Percentiles rank a stretch among this genome's conserved stretches.
These are phyloP conservation scores for Hydra vulgaris DNA, from an alignment of 30 jellyfish, hydroid and myxozoan species.

Conservation along the genomic window DNA sequence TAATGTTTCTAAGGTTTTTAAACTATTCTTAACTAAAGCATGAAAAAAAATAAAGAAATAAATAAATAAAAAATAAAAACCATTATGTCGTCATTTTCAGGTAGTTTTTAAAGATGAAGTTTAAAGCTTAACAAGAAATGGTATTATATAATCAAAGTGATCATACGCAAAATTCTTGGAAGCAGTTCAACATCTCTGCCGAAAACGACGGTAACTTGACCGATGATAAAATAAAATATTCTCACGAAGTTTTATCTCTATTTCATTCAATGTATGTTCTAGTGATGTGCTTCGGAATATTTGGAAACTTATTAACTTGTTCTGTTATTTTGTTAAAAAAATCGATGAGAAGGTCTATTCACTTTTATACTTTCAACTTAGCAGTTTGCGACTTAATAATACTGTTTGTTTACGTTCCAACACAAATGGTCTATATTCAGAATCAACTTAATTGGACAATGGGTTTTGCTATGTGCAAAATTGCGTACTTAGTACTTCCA, in stretches of 20 bases:
- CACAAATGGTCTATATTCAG: constrained; percentile 63
- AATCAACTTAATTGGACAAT: constrained; percentile 60
- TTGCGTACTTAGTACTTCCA: constrained; percentile 42
- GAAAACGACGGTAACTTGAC: too few relatives aligned
- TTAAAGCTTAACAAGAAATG: neutral
- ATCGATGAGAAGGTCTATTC: constrained; percentile 83
- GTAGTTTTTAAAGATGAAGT: neutral
- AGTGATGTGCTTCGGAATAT: constrained; percentile 49
- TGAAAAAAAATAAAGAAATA: too few relatives aligned
- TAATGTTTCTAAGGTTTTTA: too few relatives aligned
- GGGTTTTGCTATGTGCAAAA: constrained; percentile 74
- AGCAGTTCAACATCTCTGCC: too few relatives aligned
- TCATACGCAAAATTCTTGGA: too few relatives aligned
- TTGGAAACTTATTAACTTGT: constrained; percentile 84
- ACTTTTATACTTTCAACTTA: constrained; percentile 71
- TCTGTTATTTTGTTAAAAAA: constrained; percentile 49
- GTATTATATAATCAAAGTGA: neutral
- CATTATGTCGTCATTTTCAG: neutral
- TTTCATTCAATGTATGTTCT: constrained; percentile 31
- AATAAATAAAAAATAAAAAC: too few relatives aligned
- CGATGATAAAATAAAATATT: too few relatives aligned
- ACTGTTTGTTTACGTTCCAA: constrained; percentile 57
- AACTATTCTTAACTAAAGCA: too few relatives aligned
- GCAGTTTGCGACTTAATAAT: constrained; percentile 70
- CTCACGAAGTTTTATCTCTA: neutral